Evolutionary conservation across 1,140 invertebrate species (phyloP), one percentile per base, ranked within the genome.

Genomic region (Lepidurus packardi): DNA sequence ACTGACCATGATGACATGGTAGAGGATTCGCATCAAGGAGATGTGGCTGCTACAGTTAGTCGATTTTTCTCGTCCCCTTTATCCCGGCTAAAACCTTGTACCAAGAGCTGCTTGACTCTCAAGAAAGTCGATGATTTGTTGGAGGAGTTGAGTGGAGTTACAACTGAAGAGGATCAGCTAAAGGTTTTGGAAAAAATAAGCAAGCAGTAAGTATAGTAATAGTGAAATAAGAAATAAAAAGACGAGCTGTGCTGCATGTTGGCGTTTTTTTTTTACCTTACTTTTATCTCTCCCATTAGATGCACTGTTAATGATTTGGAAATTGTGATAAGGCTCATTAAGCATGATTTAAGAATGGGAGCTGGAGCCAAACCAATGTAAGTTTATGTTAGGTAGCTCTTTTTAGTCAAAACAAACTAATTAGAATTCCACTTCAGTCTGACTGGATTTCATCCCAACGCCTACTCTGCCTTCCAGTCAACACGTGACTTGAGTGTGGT

Each of bases 291-390:
- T 75, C 80, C 79, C 86, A 86, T 78, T 79, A 93, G 91, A 84
- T 94, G 93, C 81, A 96, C 94, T 16, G 83, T 87, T 2, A 90
- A 94, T 84, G 95, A 98, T 85, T 85, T 97, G 75, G 94, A 92
- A 86, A 94, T 92, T 87, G 86, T 97, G 9, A 90, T 97, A 10
- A 87, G 95, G 16, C 85, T 97, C 45, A 92, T 97, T 8, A 96
- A 96, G 86, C 93, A 94, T 82, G 96, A 98, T 85, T 86, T 98
- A 73, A 87, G 94, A 81, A 97, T 97, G 77, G 96, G 96, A 84
- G 92, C 94, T 47, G 94, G 95, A 7, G 91, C 95, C 1, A 95
- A 97, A 85, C 94, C 95, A 83, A 92, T 97, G 87, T 90, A 91
- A 86, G 88, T 85, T 42, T 42, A 13, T 24, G 21, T 73, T 73